phyloP scores from a whole-genome alignment of 2,113 vertebrate species.

The Phylloscopus whistleri region DNA sequence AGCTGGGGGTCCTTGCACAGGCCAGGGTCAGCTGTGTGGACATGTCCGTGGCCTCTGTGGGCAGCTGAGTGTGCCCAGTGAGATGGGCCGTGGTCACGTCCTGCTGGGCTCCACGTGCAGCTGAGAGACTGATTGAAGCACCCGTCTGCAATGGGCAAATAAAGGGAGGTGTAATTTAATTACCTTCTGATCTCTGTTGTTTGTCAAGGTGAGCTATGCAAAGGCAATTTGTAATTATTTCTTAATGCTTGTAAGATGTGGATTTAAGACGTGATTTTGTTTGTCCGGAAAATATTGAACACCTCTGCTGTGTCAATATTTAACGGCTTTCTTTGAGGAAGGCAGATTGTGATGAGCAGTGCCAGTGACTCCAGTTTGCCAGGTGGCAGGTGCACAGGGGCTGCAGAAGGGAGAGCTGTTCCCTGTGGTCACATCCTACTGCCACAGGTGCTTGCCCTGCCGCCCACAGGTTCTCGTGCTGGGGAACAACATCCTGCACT shows the following conservation, averaged over 20 bases:
- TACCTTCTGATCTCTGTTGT: background rate
- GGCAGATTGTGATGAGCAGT: background rate
- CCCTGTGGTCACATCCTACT: background rate
- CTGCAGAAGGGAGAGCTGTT: background rate
- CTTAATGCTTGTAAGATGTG: background rate
- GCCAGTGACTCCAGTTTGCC: background rate
- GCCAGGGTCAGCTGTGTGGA: background rate
- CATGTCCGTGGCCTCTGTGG: rapidly evolving
- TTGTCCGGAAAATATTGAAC: background rate
- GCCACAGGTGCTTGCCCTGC: background rate
- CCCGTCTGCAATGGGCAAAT: background rate
- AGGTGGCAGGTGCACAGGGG: background rate
- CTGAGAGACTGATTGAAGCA: background rate
- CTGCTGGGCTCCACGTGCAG: background rate
- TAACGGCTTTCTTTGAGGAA: background rate
- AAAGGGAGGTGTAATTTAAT: background rate
- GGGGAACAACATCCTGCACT: conserved; percentile 83
- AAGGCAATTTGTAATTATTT: conserved; percentile 1
- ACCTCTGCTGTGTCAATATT: background rate
- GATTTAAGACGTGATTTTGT: background rate
- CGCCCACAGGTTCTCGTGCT: conserved; percentile 83
- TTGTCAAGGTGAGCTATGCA: background rate
- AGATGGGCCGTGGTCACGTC: background rate
- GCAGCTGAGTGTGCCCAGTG: background rate
- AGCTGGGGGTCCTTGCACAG: background rate